Conservation (phyloP, 2,797 vertebrate species). For the Sciurus vulgaris region DNA sequence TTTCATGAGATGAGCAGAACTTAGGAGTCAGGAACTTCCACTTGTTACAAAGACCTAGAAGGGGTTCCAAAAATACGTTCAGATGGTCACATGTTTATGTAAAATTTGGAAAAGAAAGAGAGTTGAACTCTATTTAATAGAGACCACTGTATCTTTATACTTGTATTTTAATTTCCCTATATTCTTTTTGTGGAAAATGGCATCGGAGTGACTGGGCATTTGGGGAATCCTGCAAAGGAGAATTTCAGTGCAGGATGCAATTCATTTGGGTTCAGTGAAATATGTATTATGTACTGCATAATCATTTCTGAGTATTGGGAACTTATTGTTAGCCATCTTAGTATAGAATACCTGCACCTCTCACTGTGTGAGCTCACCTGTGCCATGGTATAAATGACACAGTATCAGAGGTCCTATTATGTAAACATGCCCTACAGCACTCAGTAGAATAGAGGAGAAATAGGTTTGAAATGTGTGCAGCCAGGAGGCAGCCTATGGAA, state of each 20-base stretch:
- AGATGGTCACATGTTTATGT: not conserved
- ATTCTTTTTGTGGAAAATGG: not conserved
- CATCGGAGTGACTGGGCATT: not conserved
- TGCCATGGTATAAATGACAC: not conserved
- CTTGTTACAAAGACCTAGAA: not conserved
- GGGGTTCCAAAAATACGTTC: not conserved
- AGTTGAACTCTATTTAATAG: not conserved
- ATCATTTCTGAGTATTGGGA: not conserved
- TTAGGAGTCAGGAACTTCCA: not conserved
- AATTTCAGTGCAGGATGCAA: not conserved
- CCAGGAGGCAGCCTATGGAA: slow-evolving; percentile 22
- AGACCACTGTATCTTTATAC: not conserved
- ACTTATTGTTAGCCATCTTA: not conserved
- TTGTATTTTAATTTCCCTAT: not conserved
- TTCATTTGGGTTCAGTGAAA: slow-evolving; percentile 15
- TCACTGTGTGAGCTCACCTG: not conserved
- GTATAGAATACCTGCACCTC: not conserved
- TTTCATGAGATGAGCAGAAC: slow-evolving; percentile 35
- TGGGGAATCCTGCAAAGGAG: not conserved
- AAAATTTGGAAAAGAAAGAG: slow-evolving; percentile 58
- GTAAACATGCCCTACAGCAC: slow-evolving; percentile 1
- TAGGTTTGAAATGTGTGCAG: slow-evolving; percentile 31
- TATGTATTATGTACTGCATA: not conserved
- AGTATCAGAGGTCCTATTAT: not conserved
- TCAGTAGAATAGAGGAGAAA: not conserved